Base-by-base conservation (phyloP, 2,888 invertebrate species). In the Protodeltote pygarga region DNA sequence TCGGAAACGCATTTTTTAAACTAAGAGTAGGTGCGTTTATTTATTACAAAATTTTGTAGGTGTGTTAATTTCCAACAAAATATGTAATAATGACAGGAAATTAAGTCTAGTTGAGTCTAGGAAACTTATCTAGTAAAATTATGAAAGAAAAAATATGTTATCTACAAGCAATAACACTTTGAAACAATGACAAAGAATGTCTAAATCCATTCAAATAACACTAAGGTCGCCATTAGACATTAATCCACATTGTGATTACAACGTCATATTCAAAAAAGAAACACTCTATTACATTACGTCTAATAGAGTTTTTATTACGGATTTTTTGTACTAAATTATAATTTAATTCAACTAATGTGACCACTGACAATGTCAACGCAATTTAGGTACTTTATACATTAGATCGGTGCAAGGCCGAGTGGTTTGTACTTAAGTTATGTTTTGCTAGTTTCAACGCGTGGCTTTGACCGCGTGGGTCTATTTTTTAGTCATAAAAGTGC, bases 311-410 rank as follows among this genome's bases (percentile, higher is more conserved):
- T 74, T 62, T 70, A 63, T 61, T 59, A 51, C 54, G 27, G 44
- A 16, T 37, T 65, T 64, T 70, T 60, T 57, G 55, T 51, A 37
- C 44, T 23, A 34, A 61, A 58, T 52, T 51, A 59, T 66, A 55
- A 61, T 64, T 62, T 65, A 69, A 69, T 73, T 52, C 37, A 19
- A 45, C 72, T 77, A 74, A 81, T 81, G 79, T 70, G 72, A 72
- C 74, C 79, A 49, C 62, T 53, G 33, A 47, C 73, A 73, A 72
- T 80, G 79, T 82, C 80, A 72, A 67, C 73, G 45, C 42, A 61
- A 68, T 60, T 78, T 64, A 71, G 35, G 47, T 4, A 10, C n/a
- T 5, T 3, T 6, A 3, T 21, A 38, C 51, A 65, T 34, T 15
- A 10, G 24, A 20, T 8, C 3, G 9, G 6, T 39, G 17, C 3